Evolutionary conservation across 2,113 vertebrate genomes (phyloP), one percentile per base, ranked within the genome.

Genomic region (Pyrgilauda ruficollis): DNA sequence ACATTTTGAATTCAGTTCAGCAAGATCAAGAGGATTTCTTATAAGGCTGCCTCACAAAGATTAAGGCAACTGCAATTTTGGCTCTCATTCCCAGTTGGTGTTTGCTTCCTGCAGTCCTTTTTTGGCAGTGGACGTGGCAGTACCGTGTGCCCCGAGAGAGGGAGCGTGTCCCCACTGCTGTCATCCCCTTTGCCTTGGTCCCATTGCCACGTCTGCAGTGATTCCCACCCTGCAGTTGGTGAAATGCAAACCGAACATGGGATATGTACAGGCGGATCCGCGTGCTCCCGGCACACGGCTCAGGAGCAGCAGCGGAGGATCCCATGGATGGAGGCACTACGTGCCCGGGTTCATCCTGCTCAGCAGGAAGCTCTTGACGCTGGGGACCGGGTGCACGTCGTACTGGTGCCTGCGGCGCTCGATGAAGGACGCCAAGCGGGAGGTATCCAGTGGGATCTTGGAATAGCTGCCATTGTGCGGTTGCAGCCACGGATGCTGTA

Each of bases 401-500:
- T 99, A 99, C 91, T 99, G 99, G 93, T 99, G 99, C 81, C 97
- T 98, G 89, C 99, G 98, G 50, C 99, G 97, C 77, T 99, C 99
- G 1, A 99, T 99, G 94, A 99, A 99, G 33, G 98, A 98, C 2
- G 99, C 98, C 96, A 99, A 84, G 62, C 99, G 98, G 10, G 98
- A 98, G 6, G 99, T 99, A 95, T 99, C 99, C 98, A 99, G 97
- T 0, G 99, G 99, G 13, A 98, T 98, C 96, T 98, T 99, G 97
- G 99, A 99, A 96, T 99, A 98, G 95, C 99, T 98, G 80, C 99
- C 98, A 0, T 98, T 99, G 64, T 99, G 99, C 0, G 98, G 98
- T 4, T 98, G 98, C 73, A 99, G 98, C 99, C 99, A 99, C 0
- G 99, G 99, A 15, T 99, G 99, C 97, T 99, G 99, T 82, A 99